Conservation (phyloP, 2,888 invertebrate genomes). For the Pycnomerus fuliginosus region DNA sequence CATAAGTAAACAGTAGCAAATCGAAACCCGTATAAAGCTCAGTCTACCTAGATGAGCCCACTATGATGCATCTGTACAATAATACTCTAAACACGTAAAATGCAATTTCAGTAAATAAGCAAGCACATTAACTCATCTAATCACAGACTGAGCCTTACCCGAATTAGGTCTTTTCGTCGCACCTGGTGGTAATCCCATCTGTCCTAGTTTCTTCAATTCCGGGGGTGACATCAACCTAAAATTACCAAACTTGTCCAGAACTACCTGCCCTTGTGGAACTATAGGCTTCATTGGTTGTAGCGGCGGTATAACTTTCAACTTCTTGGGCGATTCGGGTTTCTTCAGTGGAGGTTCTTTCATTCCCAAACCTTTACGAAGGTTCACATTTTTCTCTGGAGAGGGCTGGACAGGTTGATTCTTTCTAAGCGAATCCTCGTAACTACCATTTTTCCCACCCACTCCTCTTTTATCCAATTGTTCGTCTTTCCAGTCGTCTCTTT, state of each 20-base stretch:
- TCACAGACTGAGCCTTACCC: constrained; percentile 29
- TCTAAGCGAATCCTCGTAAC: constrained; percentile 39
- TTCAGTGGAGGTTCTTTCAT: constrained; percentile 61
- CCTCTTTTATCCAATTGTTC: constrained; percentile 55
- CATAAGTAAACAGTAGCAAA: no score
- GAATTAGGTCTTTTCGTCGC: constrained; percentile 40
- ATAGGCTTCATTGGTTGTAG: constrained; percentile 41
- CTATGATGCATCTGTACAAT: no score
- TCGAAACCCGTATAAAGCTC: no score
- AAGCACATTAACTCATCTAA: background rate
- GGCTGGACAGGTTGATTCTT: constrained; percentile 41
- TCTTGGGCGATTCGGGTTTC: constrained; percentile 31
- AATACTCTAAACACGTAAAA: background rate
- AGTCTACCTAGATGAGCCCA: no score
- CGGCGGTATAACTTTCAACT: constrained; percentile 30
- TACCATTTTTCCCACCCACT: constrained; percentile 56
- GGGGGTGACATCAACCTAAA: constrained; percentile 61
- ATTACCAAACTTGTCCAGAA: constrained; percentile 73
- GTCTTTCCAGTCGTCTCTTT: constrained; percentile 54
- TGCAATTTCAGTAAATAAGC: background rate
- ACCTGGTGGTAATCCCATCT: constrained; percentile 55
- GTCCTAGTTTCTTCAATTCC: constrained; percentile 50
- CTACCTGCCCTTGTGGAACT: constrained; percentile 59
- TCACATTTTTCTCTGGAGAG: constrained; percentile 60
- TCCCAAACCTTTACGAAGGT: constrained; percentile 63